phyloP scores from a whole-genome alignment of 2,113 vertebrate genomes.

The Silurus glanis region DNA sequence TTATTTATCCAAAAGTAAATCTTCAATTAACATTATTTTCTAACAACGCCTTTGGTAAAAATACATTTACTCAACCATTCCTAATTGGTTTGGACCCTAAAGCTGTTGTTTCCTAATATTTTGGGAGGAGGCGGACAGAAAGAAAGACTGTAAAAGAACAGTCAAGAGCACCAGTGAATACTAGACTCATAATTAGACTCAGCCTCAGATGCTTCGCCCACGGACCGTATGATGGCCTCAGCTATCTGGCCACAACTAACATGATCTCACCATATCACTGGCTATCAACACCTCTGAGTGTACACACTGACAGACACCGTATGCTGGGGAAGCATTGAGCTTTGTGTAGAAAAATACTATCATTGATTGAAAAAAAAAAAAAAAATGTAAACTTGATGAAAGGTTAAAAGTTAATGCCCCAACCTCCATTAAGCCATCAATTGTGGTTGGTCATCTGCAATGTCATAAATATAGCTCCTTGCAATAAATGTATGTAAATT shows the following conservation, averaged over 20 bases:
- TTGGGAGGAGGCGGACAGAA: too few relatives aligned
- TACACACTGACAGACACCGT: neutral
- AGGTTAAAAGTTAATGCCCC: neutral
- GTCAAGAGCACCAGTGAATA: neutral
- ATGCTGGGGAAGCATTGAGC: neutral
- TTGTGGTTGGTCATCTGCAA: neutral
- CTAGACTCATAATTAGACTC: neutral
- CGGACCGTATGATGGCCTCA: neutral
- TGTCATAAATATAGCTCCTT: neutral
- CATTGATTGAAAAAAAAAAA: neutral
- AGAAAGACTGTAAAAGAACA: neutral
- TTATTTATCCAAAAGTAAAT: neutral
- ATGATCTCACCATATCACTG: constrained; percentile 5
- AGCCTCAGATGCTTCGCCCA: constrained; percentile 10
- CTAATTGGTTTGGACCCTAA: neutral
- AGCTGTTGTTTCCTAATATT: neutral
- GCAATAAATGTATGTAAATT: neutral
- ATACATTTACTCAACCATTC: neutral
- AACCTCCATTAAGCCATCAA: neutral
- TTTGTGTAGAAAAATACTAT: neutral
- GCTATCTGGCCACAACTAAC: constrained; percentile 5
- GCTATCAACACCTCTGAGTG: neutral
- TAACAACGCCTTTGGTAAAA: neutral
- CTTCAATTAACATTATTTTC: neutral
- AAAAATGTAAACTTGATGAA: neutral